Evolutionary conservation across 2,113 vertebrate species (phyloP).

Genomic region (Zosterops pallidus): DNA sequence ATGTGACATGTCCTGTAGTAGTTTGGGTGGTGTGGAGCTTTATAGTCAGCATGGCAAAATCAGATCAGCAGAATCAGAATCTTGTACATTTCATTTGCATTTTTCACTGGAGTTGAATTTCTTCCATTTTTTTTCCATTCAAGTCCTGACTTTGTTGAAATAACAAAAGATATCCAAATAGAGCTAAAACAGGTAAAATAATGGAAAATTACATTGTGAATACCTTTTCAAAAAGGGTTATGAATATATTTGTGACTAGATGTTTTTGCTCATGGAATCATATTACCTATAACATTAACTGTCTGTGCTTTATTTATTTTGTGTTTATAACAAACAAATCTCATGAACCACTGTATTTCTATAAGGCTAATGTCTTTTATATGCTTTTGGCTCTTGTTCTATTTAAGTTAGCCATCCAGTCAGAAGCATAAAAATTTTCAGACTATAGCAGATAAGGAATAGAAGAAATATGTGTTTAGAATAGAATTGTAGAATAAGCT

Average conservation of each 20-base stretch:
- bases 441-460: background rate
- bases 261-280: background rate
- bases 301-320: background rate
- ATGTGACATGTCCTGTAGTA: background rate
- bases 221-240: background rate
- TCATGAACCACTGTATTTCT: background rate
- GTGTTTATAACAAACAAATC: background rate
- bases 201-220: background rate
- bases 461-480: background rate
- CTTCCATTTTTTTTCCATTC: background rate
- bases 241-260: background rate
- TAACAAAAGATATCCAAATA: background rate
- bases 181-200: background rate
- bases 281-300: background rate
- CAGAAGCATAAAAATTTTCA: background rate
- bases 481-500: background rate
- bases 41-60: background rate
- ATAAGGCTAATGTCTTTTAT: background rate
- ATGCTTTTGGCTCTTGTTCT: background rate
- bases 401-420: background rate
- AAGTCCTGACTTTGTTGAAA: background rate
- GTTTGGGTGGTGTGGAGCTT: background rate
- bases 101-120: background rate
- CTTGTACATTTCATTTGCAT: background rate
- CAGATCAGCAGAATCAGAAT: background rate